Evolutionary conservation across 2,797 vertebrate genomes (phyloP).

Genomic region (Rhinatrema bivittatum): DNA sequence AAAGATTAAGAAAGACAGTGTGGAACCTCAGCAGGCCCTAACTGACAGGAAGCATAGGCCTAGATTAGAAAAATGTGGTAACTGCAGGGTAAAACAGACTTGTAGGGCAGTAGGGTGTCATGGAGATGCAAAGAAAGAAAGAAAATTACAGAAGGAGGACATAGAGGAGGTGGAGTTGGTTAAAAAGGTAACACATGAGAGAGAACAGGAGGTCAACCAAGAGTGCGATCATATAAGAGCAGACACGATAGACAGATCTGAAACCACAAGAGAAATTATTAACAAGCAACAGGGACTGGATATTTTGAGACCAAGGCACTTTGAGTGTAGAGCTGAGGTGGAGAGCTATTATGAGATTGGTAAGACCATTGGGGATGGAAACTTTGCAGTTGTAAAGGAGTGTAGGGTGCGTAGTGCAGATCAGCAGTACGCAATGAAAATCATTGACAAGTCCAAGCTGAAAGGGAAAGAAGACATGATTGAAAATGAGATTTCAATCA

Average conservation of each 20-base stretch:
- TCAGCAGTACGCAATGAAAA: conserved; percentile 79
- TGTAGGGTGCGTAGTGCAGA: conserved; percentile 60
- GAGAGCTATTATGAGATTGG: conserved; percentile 77
- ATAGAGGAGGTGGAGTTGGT: conserved; percentile 33
- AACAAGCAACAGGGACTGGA: conserved; percentile 18
- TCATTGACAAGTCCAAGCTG: conserved; percentile 83
- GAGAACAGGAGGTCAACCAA: conserved; percentile 11
- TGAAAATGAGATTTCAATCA: conserved; percentile 87
- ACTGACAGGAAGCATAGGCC: conserved; percentile 22
- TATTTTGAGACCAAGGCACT: conserved; percentile 31
- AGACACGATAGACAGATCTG: conserved; percentile 31
- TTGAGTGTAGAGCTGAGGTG: conserved; percentile 59
- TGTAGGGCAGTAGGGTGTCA: conserved; percentile 34
- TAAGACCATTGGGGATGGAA: conserved; percentile 83
- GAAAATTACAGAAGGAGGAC: conserved; percentile 15
- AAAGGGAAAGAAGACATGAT: conserved; percentile 90
- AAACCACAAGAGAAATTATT: conserved; percentile 29
- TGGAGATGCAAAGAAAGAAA: conserved; percentile 23
- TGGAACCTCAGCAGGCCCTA: conserved; percentile 13
- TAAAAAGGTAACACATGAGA: conserved; percentile 22
- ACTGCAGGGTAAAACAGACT: conserved; percentile 15
- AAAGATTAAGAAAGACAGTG: conserved; percentile 32
- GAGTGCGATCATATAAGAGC: conserved; percentile 6
- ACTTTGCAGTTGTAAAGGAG: conserved; percentile 88
- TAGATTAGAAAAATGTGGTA: conserved; percentile 25